Evolutionary conservation across 2,888 invertebrate genomes (phyloP).

Genomic region (Camptogramma bilineatum): DNA sequence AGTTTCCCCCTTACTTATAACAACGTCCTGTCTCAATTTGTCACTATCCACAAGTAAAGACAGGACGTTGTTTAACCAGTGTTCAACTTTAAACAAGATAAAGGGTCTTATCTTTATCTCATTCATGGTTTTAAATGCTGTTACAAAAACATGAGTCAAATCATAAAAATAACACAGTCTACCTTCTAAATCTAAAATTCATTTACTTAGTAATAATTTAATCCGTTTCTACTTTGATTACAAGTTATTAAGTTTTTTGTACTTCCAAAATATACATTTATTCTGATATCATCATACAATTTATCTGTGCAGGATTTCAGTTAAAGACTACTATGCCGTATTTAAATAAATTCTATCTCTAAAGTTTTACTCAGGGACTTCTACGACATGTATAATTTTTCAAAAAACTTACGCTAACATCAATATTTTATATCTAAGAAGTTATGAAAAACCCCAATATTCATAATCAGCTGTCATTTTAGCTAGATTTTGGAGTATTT

Average conservation of each 20-base stretch:
- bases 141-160: too few relatives aligned
- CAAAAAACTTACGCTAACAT: conserved; percentile 13
- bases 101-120: too few relatives aligned
- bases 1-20: too few relatives aligned
- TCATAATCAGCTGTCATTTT: too few relatives aligned
- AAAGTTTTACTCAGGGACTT: not conserved
- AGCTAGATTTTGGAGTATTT: too few relatives aligned
- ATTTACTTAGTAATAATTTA: not conserved
- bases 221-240: not conserved
- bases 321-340: not conserved
- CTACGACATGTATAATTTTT: conserved; percentile 20
- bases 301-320: not conserved
- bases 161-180: too few relatives aligned
- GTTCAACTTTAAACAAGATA: too few relatives aligned
- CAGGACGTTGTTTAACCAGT: too few relatives aligned
- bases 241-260: conserved; percentile 1
- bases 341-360: not conserved
- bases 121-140: too few relatives aligned
- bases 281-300: not conserved
- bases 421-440: conserved; percentile 3
- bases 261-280: conserved; percentile 20
- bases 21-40: too few relatives aligned
- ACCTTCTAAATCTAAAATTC: not conserved
- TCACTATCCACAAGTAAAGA: too few relatives aligned
- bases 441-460: too few relatives aligned